Percentiles rank a stretch among this genome's conserved stretches.
Conservation (phyloP, 2,797 vertebrate genomes). For the Pipistrellus kuhlii region DNA sequence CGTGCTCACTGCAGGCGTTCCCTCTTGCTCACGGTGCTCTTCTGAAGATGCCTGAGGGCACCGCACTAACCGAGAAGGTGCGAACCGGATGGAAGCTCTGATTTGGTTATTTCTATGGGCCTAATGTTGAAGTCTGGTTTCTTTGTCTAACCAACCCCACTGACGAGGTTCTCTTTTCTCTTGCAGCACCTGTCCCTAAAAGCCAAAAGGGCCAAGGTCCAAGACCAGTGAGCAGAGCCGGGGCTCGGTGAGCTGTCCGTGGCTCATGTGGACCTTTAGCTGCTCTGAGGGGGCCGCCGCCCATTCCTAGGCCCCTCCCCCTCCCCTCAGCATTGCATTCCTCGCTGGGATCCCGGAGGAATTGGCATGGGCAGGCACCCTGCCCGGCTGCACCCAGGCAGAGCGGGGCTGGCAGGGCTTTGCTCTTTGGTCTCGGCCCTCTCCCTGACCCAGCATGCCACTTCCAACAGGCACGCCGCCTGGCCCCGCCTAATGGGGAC, state of each 20-base stretch:
- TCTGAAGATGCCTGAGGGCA: neutral
- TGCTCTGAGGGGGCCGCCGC: conserved; percentile 72
- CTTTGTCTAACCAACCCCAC: neutral
- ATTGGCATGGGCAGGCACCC: conserved; percentile 77
- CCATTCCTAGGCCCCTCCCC: conserved; percentile 69
- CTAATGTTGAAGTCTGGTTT: neutral
- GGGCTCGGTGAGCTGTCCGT: neutral
- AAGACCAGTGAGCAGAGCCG: conserved; percentile 86
- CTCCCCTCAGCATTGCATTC: conserved; percentile 75
- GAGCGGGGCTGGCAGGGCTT: conserved; percentile 72
- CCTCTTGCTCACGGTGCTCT: neutral
- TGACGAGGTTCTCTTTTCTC: conserved; percentile 63
- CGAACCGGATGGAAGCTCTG: neutral
- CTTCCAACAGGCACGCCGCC: conserved; percentile 55
- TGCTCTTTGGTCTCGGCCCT: conserved; percentile 67
- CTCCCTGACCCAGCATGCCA: conserved; percentile 75
- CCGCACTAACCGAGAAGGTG: neutral
- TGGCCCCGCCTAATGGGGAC: conserved; percentile 59
- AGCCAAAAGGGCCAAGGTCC: conserved; percentile 95
- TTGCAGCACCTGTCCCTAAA: conserved; percentile 95
- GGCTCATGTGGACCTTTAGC: conserved; percentile 63
- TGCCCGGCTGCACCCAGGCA: neutral
- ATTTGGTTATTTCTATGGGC: neutral
- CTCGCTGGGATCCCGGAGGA: conserved; percentile 81
- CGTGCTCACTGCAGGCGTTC: rapidly evolving